These are phyloP conservation scores for Zonitis immaculata DNA, from an alignment of 2,888 invertebrate species.

Conservation along the genomic window DNA sequence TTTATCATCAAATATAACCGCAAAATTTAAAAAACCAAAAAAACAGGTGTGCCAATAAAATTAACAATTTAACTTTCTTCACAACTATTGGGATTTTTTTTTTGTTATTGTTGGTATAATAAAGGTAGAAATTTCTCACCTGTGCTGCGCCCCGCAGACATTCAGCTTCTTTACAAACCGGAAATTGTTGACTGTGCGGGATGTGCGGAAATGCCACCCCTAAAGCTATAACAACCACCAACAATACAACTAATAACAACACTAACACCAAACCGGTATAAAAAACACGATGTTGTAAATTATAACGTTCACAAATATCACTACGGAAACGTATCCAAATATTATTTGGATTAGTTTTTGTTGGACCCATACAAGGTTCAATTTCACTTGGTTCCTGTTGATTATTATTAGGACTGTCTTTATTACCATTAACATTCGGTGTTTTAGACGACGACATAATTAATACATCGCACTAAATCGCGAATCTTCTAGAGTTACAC, in stretches of 20 bases:
- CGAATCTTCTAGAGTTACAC: constrained; percentile 1
- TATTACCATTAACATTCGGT: not conserved
- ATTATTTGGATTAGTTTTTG: constrained; percentile 12
- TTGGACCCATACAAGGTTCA: constrained; percentile 38
- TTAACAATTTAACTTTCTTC: not conserved
- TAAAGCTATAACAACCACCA: constrained; percentile 49
- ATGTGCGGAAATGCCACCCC: constrained; percentile 49
- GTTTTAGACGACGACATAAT: not conserved
- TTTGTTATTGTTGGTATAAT: too few relatives aligned
- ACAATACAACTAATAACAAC: constrained; percentile 43
- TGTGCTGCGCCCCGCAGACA: constrained; percentile 53
- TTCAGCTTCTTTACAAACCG: constrained; percentile 48
- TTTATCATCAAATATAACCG: not conserved
- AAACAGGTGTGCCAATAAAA: not conserved
- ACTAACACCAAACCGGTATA: constrained; percentile 32
- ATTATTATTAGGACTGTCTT: constrained; percentile 18
- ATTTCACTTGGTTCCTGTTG: constrained; percentile 29
- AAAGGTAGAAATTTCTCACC: constrained; percentile 34
- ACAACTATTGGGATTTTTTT: too few relatives aligned
- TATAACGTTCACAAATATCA: constrained; percentile 34
- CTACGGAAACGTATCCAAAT: constrained; percentile 28
- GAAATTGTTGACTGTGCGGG: constrained; percentile 43
- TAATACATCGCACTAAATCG: constrained; percentile 2
- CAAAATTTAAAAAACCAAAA: too few relatives aligned
- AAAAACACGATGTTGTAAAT: constrained; percentile 35